phyloP scores from a whole-genome alignment of 2,888 invertebrate genomes.

The Mycalesis mineus region DNA sequence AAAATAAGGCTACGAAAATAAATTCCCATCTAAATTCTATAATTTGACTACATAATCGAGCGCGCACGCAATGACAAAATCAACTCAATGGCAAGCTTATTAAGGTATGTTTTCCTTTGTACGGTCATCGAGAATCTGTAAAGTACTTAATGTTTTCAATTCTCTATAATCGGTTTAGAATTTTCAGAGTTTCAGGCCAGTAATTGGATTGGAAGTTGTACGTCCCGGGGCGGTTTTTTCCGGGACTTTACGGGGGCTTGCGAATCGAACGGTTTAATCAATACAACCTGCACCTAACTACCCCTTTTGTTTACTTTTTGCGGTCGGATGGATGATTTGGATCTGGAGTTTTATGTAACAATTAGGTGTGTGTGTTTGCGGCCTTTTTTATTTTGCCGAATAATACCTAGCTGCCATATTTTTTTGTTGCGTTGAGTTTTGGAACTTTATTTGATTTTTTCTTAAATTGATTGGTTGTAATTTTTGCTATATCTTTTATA shows the following conservation, averaged over 20 bases:
- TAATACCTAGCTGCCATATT: no score
- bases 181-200: conserved; percentile 71
- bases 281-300: conserved; percentile 16
- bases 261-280: conserved; percentile 39
- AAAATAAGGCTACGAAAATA: conserved; percentile 69
- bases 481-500: no score
- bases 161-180: conserved; percentile 78
- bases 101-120: conserved; percentile 54
- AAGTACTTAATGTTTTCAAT: conserved; percentile 78
- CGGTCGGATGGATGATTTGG: conserved; percentile 10
- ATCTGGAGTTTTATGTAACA: background rate
- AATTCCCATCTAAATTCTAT: conserved; percentile 68
- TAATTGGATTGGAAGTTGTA: conserved; percentile 73
- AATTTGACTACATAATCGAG: conserved; percentile 64
- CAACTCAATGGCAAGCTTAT: conserved; percentile 39
- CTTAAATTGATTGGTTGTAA: no score
- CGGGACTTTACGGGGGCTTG: conserved; percentile 48
- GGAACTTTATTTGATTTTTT: no score
- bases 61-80: conserved; percentile 39
- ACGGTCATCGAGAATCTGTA: conserved; percentile 52
- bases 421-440: no score
- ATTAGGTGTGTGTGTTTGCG: background rate
- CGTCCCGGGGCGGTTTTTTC: conserved; percentile 59
- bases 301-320: conserved; percentile 29
- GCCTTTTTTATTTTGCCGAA: no score